These are phyloP conservation scores for Chlorodrepanis virens DNA, from an alignment of 2,113 vertebrate genomes.

Conservation along the genomic window DNA sequence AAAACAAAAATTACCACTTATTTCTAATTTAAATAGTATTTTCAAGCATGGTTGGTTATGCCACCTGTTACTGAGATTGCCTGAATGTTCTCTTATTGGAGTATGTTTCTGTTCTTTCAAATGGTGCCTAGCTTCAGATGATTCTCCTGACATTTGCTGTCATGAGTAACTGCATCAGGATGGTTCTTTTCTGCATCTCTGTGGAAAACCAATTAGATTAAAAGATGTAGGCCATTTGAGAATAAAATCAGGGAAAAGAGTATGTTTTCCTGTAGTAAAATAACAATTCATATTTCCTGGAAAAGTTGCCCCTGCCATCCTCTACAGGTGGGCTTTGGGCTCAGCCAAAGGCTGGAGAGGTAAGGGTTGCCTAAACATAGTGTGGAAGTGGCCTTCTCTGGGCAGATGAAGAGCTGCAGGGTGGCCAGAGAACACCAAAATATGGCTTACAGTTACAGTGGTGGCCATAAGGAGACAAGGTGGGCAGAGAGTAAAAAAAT, in stretches of 20 bases:
- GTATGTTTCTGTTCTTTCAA: not conserved
- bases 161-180: not conserved
- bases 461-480: not conserved
- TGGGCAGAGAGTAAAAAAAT: not conserved
- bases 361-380: not conserved
- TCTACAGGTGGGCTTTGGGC: fast-evolving
- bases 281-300: not conserved
- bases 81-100: not conserved
- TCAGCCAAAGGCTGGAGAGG: not conserved
- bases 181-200: not conserved
- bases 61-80: not conserved
- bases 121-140: not conserved
- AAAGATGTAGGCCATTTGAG: not conserved
- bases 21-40: not conserved
- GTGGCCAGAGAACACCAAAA: not conserved
- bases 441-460: not conserved
- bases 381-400: not conserved
- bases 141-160: not conserved
- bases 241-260: not conserved
- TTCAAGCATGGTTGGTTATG: not conserved
- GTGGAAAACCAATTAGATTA: not conserved
- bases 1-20: not conserved
- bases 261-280: not conserved
- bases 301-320: not conserved
- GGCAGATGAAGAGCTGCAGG: not conserved